Base-by-base conservation (phyloP, 2,797 vertebrate species). In the Setipinna tenuifilis region DNA sequence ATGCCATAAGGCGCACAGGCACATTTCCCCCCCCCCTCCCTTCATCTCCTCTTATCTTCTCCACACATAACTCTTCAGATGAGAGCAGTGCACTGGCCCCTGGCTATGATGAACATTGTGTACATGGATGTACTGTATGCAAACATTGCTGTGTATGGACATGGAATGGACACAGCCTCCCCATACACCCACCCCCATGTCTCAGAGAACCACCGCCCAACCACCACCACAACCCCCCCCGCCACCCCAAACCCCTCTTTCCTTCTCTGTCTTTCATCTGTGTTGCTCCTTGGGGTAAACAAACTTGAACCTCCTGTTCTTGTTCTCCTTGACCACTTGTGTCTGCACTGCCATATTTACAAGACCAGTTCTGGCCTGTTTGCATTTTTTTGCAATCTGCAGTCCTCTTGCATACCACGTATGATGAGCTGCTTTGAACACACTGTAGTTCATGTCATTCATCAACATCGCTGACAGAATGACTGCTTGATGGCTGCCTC, bases 121-220 rank as follows among this genome's bases (percentile, higher is more conserved):
- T 31, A 71, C 68, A 35, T 31, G 62, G 62, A 68, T 68, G 62
- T 65, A 23, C 46, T 10, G 46, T 31, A 28, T 14, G 68, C 25
- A 71, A 71, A 71, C 68, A 71, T 35, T 71, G 25, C 68, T 71
- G 25, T 19, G 68, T 71, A 71, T 71, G 68, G 68, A 14, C 31
- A 71, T 71, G 68, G 68, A 71, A 71, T 71, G 68, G 12, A 31
- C 68, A 65, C 25, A 3, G 25, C 5, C 19, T 25, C 21, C 61
- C 61, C 61, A 54, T 54, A 54, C 23, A n/a, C 58, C 58, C 58
- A 2, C 57, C 57, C 57, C 17, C 35, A 41, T 41, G 35, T 41
- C 35, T 41, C 35, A 41, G 35, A 5, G 35, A 41, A n/a, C n/a
- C n/a, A n/a, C n/a, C n/a, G 35, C 5, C 35, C 35, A 41, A 2